phyloP scores from a whole-genome alignment of 2,113 vertebrate genomes.

The Egretta garzetta region DNA sequence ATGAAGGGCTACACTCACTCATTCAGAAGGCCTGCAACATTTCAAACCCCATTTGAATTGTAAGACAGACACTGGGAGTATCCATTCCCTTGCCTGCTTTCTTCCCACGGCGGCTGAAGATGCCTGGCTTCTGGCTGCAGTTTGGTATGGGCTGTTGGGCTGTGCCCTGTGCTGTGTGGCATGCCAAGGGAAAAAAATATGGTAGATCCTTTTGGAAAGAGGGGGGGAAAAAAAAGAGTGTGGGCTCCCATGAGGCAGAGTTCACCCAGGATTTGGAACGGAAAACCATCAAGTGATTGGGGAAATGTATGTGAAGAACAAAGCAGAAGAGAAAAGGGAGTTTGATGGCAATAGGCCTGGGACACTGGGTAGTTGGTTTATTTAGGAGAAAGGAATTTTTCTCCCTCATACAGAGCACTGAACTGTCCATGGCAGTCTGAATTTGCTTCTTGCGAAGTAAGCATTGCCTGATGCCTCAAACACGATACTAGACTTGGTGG shows the following conservation, averaged over 20 bases:
- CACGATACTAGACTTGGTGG: not conserved
- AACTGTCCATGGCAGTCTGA: not conserved
- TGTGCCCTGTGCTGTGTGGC: not conserved
- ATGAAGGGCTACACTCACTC: not conserved
- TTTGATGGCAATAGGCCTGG: not conserved
- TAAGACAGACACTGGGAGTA: not conserved
- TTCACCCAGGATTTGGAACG: not conserved
- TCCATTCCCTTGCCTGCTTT: not conserved
- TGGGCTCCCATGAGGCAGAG: not conserved
- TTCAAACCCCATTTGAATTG: not conserved
- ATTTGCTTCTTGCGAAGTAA: not conserved
- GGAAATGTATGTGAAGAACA: not conserved
- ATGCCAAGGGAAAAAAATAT: not conserved
- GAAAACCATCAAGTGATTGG: not conserved
- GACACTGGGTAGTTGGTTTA: not conserved
- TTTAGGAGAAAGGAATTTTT: not conserved
- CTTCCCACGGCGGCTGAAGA: not conserved
- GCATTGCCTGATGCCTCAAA: not conserved
- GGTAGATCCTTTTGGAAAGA: not conserved
- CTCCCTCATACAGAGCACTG: not conserved
- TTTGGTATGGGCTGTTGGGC: not conserved
- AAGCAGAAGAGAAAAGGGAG: not conserved
- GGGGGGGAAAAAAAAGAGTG: no score
- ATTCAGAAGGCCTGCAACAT: not conserved
- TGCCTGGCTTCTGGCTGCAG: not conserved